phyloP scores from a whole-genome alignment of 2,888 invertebrate genomes.

The Volucella zonaria region DNA sequence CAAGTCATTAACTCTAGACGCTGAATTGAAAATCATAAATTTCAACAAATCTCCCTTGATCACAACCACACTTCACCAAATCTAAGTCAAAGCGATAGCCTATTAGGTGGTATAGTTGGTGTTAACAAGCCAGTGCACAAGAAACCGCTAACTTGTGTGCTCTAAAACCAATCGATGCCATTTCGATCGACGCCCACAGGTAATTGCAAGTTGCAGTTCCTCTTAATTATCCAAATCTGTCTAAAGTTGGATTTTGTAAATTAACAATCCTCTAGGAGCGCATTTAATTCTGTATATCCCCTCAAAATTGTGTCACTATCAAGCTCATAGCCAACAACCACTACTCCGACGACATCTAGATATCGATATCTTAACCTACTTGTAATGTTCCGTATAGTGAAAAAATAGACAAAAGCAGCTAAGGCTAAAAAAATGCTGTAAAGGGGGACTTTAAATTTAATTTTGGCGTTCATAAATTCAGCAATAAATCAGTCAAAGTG shows the following conservation, averaged over 20 bases:
- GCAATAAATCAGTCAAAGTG: constrained; percentile 74
- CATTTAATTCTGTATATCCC: constrained; percentile 55
- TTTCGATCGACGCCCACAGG: constrained; percentile 59
- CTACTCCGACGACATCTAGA: constrained; percentile 56
- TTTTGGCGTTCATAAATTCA: constrained; percentile 71
- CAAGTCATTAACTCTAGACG: constrained; percentile 34
- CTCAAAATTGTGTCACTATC: constrained; percentile 67
- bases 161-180: constrained; percentile 44
- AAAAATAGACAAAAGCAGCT: constrained; percentile 28
- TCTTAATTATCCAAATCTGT: constrained; percentile 61
- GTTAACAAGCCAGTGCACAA: constrained; percentile 62
- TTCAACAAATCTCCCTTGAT: constrained; percentile 42
- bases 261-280: constrained; percentile 53
- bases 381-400: constrained; percentile 35
- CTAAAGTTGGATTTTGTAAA: background rate
- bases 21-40: constrained; percentile 55
- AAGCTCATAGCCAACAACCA: constrained; percentile 41
- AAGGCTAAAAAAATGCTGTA: background rate
- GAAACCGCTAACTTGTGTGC: constrained; percentile 33
- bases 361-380: constrained; percentile 57
- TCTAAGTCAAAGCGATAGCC: constrained; percentile 38
- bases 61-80: constrained; percentile 26
- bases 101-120: constrained; percentile 41
- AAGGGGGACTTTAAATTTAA: constrained; percentile 58
- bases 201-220: constrained; percentile 62